phyloP scores from a whole-genome alignment of 2,797 vertebrate genomes.

The Pipistrellus kuhlii region DNA sequence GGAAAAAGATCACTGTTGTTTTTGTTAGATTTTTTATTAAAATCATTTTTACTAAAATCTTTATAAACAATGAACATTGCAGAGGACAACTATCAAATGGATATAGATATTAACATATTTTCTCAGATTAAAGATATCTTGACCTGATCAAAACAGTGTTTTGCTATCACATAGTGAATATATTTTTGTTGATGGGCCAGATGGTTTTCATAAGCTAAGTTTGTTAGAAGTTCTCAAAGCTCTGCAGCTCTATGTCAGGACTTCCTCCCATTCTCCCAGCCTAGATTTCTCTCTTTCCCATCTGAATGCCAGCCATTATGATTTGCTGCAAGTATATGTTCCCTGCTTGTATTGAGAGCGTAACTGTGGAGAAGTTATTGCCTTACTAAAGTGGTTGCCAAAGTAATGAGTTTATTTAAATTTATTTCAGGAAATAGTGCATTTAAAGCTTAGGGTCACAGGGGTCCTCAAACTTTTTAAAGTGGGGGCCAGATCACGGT shows the following conservation, averaged over 20 bases:
- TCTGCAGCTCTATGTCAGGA: neutral
- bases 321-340: neutral
- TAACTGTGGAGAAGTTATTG: neutral
- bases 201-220: neutral
- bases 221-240: neutral
- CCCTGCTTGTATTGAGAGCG: neutral
- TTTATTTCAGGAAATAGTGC: conserved; percentile 26
- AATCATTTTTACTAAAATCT: neutral
- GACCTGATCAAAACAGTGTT: neutral
- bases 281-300: neutral
- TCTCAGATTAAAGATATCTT: neutral
- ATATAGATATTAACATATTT: neutral
- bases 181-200: neutral
- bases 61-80: neutral
- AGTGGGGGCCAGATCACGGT: no score
- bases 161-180: neutral
- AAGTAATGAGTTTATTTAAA: conserved; percentile 68
- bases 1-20: neutral
- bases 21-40: neutral
- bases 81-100: neutral
- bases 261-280: neutral
- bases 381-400: conserved; percentile 45
- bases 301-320: neutral
- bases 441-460: conserved; percentile 61
- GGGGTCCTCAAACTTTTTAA: no score